Percentiles rank a stretch among this genome's conserved stretches.
Conservation (phyloP, 2,888 invertebrate genomes). For the Synanthedon vespiformis region DNA sequence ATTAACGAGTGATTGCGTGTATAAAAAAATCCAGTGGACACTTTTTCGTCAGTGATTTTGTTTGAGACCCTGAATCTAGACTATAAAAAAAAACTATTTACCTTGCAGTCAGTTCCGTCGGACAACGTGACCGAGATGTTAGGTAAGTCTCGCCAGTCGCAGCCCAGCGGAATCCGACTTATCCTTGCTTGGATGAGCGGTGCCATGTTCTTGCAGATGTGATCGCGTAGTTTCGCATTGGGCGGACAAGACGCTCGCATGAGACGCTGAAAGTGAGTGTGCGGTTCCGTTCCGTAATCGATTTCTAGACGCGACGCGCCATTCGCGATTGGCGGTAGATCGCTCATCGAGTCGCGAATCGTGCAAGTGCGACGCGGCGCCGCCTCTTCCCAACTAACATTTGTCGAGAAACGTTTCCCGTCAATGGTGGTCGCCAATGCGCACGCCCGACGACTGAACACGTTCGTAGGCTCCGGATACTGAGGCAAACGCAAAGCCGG, state of each 20-base stretch:
- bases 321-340: constrained; percentile 80
- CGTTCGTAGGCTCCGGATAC: constrained; percentile 84
- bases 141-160: constrained; percentile 90
- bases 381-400: constrained; percentile 73
- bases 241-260: constrained; percentile 70
- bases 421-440: constrained; percentile 62
- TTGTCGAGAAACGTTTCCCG: constrained; percentile 59
- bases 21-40: too few species aligned
- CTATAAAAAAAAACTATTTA: constrained; percentile 15
- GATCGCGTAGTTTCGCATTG: constrained; percentile 74
- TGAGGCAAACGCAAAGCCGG: constrained; percentile 80
- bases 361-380: constrained; percentile 84
- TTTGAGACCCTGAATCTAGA: too few species aligned
- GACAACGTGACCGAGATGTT: constrained; percentile 78
- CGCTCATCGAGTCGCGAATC: constrained; percentile 86
- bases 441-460: constrained; percentile 78
- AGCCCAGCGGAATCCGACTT: constrained; percentile 80
- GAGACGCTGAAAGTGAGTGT: constrained; percentile 81
- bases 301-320: constrained; percentile 78
- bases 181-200: constrained; percentile 83
- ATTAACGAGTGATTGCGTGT: too few species aligned
- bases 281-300: constrained; percentile 76
- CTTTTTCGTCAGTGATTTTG: too few species aligned
- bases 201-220: constrained; percentile 88
- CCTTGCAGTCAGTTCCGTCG: constrained; percentile 76